phyloP scores from a whole-genome alignment of 1,140 invertebrate species.

The Drosophila albomicans region DNA sequence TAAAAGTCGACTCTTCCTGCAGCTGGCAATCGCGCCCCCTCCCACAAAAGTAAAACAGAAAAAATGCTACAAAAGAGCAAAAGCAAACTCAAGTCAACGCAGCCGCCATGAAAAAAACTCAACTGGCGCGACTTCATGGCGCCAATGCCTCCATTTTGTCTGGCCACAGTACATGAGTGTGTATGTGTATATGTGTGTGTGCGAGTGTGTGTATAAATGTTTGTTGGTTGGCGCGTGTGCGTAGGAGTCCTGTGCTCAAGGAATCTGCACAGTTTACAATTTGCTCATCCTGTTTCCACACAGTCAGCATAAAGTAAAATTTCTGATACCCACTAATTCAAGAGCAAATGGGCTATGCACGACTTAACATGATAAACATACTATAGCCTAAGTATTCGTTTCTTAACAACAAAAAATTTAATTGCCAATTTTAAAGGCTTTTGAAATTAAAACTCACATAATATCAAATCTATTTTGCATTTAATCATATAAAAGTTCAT shows the following conservation, averaged over 20 bases:
- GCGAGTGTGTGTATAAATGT: constrained; percentile 32
- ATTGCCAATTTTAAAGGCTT: too few species aligned
- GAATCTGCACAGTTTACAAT: constrained; percentile 67
- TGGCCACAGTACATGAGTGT: constrained; percentile 54
- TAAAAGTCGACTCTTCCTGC: constrained; percentile 4
- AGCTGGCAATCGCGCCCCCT: not conserved
- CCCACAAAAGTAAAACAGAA: not conserved
- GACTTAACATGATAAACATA: not conserved
- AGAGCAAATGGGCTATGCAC: constrained; percentile 4
- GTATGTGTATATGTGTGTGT: constrained; percentile 45
- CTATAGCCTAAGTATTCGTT: too few species aligned
- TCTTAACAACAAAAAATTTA: too few species aligned
- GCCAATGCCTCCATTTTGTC: constrained; percentile 83
- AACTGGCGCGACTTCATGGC: constrained; percentile 83
- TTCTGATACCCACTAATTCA: constrained; percentile 3
- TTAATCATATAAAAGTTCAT: too few species aligned
- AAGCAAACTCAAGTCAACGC: constrained; percentile 42
- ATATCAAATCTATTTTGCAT: too few species aligned
- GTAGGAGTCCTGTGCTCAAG: constrained; percentile 64
- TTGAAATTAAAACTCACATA: too few species aligned
- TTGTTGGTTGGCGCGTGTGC: constrained; percentile 60
- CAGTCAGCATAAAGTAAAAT: constrained; percentile 46
- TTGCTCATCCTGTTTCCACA: constrained; percentile 57
- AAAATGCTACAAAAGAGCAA: constrained; percentile 7
- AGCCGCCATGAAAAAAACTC: constrained; percentile 68